Evolutionary conservation across 2,888 invertebrate genomes (phyloP).

Genomic region (Pristionchus japonicus): DNA sequence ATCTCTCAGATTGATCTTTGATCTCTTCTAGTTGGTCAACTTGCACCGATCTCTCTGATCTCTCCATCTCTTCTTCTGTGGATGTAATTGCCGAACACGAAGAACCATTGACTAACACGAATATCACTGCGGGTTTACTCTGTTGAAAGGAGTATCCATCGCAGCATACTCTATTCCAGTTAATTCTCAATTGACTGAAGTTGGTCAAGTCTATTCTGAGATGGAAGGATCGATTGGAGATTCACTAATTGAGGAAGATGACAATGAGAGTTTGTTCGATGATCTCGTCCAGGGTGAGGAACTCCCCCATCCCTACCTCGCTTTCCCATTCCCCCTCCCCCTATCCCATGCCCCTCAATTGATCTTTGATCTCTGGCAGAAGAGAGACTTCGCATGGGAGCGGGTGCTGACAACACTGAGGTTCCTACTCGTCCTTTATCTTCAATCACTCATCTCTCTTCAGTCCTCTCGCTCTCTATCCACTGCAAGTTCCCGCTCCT

Average conservation of each 20-base stretch:
- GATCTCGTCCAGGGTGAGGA: background rate
- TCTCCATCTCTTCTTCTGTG: conserved; percentile 21
- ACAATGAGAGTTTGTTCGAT: background rate
- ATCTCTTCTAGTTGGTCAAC: conserved; percentile 19
- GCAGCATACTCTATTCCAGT: background rate
- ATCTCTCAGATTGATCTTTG: background rate
- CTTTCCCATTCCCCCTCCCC: no score
- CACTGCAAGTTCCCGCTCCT: background rate
- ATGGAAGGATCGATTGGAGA: background rate
- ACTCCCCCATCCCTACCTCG: no score
- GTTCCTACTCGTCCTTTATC: background rate
- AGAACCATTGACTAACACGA: background rate
- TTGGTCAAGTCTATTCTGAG: background rate
- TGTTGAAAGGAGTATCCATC: background rate
- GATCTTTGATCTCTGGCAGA: conserved; percentile 9
- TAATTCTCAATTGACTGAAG: background rate
- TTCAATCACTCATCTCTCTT: background rate
- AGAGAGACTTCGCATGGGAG: background rate
- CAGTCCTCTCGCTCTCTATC: background rate
- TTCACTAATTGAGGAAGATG: background rate
- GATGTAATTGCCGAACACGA: background rate
- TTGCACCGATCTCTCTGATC: conserved; percentile 24
- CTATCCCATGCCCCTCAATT: background rate
- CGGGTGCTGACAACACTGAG: background rate
- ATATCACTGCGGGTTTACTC: background rate